Base-by-base conservation (phyloP, 2,113 vertebrate genomes). In the Carettochelys insculpta region DNA sequence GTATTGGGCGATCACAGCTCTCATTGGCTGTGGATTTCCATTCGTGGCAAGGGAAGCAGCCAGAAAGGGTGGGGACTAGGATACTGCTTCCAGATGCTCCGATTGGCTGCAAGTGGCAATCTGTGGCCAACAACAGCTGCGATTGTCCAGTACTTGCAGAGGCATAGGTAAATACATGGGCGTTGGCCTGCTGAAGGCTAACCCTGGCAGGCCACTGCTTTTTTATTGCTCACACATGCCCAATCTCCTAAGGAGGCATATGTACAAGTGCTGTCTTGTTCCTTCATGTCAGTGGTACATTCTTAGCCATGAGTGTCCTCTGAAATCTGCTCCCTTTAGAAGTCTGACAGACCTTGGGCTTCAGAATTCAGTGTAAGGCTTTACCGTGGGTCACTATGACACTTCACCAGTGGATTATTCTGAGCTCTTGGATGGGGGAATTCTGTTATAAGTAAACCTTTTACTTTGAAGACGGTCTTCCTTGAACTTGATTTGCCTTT, bases 391-490 rank as follows among this genome's bases (percentile, higher is more conserved):
- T 58, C 75, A 68, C 20, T 89, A 89, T 90, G 71, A 12, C 0
- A 0, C 34, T 94, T 91, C 86, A 48, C 31, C 61, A 58, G 58
- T 48, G 86, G n/a, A 82, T 34, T 83, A 22, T 68, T 87, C 41
- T 86, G 65, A 77, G 47, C 65, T 83, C 53, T 8, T 52, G 38
- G 8, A 38, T 27, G 48, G 82, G 31, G 73, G 4, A 17, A 90
- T 84, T 96, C 52, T 93, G 10, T 71, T 84, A 90, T 68, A 80
- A n/a, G n/a, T 3, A 3, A 77, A 76, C 4, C 14, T 85, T 58
- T 58, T 86, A 65, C 45, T 12, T 78, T 83, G 80, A 45, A 79
- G n/a, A 11, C 1, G 14, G 1, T 92, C 11, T 89, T 81, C 61
- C 13, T 80, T n/a, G 53, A 80, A 76, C 10, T 83, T 14, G 52